Evolutionary conservation across 37 sponge, comb jelly and placozoan genomes (phyloP).

Genomic region (Halichondria panicea): DNA sequence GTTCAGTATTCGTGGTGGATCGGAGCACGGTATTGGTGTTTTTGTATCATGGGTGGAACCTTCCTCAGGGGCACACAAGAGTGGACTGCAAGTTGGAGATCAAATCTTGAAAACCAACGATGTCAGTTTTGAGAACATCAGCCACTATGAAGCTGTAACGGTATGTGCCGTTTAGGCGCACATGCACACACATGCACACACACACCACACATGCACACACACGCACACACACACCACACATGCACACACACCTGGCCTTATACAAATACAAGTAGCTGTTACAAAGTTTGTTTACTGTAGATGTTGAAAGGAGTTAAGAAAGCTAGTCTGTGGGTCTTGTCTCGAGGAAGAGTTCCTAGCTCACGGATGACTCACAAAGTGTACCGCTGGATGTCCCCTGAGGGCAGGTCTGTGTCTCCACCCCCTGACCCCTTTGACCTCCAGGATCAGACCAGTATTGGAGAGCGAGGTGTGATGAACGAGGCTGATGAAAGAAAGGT

Average conservation of each 20-base stretch:
- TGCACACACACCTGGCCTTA: background rate
- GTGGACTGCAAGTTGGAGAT: conserved; percentile 73
- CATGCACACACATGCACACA: no score
- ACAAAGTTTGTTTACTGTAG: conserved; percentile 14
- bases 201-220: background rate
- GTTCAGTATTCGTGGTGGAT: conserved; percentile 79
- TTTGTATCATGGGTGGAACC: conserved; percentile 84
- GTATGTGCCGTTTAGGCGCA: conserved; percentile 40
- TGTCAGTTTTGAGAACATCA: conserved; percentile 39
- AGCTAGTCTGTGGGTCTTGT: conserved; percentile 39
- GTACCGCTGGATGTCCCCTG: conserved; percentile 69
- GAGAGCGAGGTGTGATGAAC: background rate
- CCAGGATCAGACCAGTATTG: conserved; percentile 3
- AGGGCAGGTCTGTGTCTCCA: conserved; percentile 62
- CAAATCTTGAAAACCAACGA: conserved; percentile 78
- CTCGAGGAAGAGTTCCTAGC: conserved; percentile 49
- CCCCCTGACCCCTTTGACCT: conserved; percentile 52
- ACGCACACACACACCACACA: background rate
- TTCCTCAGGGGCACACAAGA: conserved; percentile 64
- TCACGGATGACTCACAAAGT: conserved; percentile 45
- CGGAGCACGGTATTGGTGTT: conserved; percentile 78
- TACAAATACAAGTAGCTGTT: no score
- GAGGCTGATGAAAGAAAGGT: conserved; percentile 62
- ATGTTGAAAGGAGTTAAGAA: conserved; percentile 46
- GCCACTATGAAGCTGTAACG: conserved; percentile 56